Evolutionary conservation across 1,140 invertebrate genomes (phyloP), one percentile per base, ranked within the genome.

Genomic region (Cyclina sinensis): DNA sequence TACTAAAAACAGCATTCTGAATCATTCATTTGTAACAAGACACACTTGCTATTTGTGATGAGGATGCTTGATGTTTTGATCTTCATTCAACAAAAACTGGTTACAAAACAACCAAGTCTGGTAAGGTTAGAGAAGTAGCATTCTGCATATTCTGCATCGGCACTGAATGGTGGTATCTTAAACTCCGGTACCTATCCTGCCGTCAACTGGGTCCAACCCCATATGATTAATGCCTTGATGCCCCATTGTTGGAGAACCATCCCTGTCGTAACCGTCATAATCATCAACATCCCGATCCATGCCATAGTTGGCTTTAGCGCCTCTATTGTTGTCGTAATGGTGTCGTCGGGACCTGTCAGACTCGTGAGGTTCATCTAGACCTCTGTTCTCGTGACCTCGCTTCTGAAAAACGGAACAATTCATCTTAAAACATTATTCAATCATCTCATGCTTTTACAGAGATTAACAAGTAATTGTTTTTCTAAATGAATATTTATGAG

Each of bases 391-490:
- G 30, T 65, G 62, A 30, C 62, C 62, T 30, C 62, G 12, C 7
- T 7, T 65, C 62, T 65, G 62, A 65, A 65, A 65, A 65, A 65
- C n/a, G n/a, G n/a, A n/a, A n/a, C n/a, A n/a, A n/a, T n/a, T n/a
- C n/a, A n/a, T n/a, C n/a, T n/a, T n/a, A n/a, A n/a, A n/a, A n/a
- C n/a, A n/a, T n/a, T n/a, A n/a, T n/a, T n/a, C n/a, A n/a, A n/a
- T n/a, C n/a, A n/a, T n/a, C n/a, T n/a, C n/a, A n/a, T n/a, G n/a
- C n/a, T n/a, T n/a, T n/a, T n/a, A n/a, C n/a, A n/a, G n/a, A n/a
- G n/a, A n/a, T n/a, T n/a, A n/a, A n/a, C n/a, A n/a, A n/a, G n/a
- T n/a, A n/a, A n/a, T n/a, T n/a, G n/a, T n/a, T n/a, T n/a, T n/a
- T n/a, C n/a, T n/a, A n/a, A n/a, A n/a, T n/a, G n/a, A n/a, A n/a